Evolutionary conservation across 2,888 invertebrate species (phyloP).

Genomic region (Biston betularia): DNA sequence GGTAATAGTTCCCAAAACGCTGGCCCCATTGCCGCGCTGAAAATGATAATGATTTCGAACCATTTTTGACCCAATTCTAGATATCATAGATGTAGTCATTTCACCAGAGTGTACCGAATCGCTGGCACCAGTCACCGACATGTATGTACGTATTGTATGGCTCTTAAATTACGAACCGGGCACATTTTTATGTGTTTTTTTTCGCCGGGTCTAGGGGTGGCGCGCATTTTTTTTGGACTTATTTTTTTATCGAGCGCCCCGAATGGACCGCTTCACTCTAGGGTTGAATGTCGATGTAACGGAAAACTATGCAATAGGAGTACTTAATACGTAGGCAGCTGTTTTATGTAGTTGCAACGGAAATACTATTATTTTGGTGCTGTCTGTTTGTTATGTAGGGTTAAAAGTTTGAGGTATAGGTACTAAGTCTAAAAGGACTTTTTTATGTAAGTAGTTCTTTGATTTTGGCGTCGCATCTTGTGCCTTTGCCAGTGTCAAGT

Average conservation of each 20-base stretch:
- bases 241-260: constrained; percentile 68
- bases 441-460: too few species aligned
- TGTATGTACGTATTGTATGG: constrained; percentile 76
- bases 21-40: too few species aligned
- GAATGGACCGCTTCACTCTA: constrained; percentile 67
- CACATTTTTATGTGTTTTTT: constrained; percentile 79
- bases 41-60: too few species aligned
- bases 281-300: constrained; percentile 74
- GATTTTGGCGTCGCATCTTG: too few species aligned
- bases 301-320: constrained; percentile 45
- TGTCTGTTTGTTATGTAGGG: neutral
- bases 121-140: constrained; percentile 70
- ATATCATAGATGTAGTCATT: neutral
- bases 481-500: too few species aligned
- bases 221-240: constrained; percentile 69
- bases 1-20: too few species aligned
- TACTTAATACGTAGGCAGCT: constrained; percentile 5
- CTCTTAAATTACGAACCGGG: constrained; percentile 83
- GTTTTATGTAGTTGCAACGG: neutral
- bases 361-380: neutral
- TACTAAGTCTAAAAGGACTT: too few species aligned
- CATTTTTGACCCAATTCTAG: neutral
- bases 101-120: constrained; percentile 36
- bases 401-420: neutral
- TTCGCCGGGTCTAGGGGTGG: constrained; percentile 80